A percentile compares a stretch with the other conserved stretches of the same genome.
Evolutionary conservation across 2,888 invertebrate species (phyloP).

Genomic region (Netelia melanura): DNA sequence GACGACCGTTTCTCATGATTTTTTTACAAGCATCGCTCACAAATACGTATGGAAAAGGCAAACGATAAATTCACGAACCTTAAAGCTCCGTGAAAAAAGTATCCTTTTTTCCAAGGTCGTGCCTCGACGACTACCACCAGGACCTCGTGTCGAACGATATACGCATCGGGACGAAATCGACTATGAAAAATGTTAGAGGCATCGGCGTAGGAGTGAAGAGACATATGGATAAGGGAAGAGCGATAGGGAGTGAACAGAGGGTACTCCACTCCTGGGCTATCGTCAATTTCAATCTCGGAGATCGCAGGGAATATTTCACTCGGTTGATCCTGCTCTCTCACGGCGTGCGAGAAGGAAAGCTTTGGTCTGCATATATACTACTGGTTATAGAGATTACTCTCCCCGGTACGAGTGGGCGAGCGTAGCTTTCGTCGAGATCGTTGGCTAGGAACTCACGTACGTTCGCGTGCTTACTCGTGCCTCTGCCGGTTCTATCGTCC

Average conservation of each 20-base stretch:
- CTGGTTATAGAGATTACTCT: slow-evolving; percentile 32
- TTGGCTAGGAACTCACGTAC: slow-evolving; percentile 35
- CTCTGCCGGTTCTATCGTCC: slow-evolving; percentile 2
- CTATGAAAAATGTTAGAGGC: slow-evolving; percentile 45
- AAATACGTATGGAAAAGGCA: slow-evolving; percentile 2
- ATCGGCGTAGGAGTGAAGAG: slow-evolving; percentile 20
- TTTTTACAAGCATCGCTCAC: background rate
- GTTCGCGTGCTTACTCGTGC: slow-evolving; percentile 33
- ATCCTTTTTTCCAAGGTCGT: slow-evolving; percentile 10
- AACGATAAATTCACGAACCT: slow-evolving; percentile 13
- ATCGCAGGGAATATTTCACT: slow-evolving; percentile 63
- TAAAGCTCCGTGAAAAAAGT: slow-evolving; percentile 29
- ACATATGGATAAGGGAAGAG: slow-evolving; percentile 57
- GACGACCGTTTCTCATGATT: too few species aligned
- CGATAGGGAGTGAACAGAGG: slow-evolving; percentile 37
- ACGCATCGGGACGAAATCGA: slow-evolving; percentile 37
- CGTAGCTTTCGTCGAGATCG: slow-evolving; percentile 38
- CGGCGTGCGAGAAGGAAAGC: slow-evolving; percentile 53
- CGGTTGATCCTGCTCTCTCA: slow-evolving; percentile 52
- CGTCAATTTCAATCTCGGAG: slow-evolving; percentile 64
- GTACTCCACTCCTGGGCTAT: slow-evolving; percentile 43
- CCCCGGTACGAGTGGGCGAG: slow-evolving; percentile 18
- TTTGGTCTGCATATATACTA: slow-evolving; percentile 43
- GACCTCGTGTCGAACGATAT: slow-evolving; percentile 31
- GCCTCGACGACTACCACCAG: background rate